A percentile compares a stretch with the other conserved stretches of the same genome.
phyloP scores from a whole-genome alignment of 2,797 vertebrate species.

The Buphagus erythrorhynchus region DNA sequence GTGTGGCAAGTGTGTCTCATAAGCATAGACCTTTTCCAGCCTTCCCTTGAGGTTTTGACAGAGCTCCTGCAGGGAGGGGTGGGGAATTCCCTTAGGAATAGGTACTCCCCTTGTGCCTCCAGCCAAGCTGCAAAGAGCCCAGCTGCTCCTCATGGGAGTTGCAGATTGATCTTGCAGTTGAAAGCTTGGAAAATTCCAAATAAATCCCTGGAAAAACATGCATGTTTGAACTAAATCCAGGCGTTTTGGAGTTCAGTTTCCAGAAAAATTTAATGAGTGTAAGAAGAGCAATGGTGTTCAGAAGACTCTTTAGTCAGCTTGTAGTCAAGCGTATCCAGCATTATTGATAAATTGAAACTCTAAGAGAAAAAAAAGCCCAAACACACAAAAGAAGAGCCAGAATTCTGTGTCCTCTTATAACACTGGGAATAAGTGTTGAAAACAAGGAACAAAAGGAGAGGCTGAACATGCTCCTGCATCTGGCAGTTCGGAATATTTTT shows the following conservation, averaged over 20 bases:
- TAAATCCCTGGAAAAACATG: neutral
- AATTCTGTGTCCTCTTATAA: neutral
- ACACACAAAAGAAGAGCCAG: neutral
- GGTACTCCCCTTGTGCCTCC: neutral
- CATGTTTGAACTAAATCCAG: neutral
- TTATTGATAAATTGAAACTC: neutral
- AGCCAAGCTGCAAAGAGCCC: neutral
- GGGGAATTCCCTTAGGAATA: neutral
- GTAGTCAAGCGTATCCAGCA: neutral
- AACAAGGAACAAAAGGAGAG: neutral
- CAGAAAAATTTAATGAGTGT: neutral
- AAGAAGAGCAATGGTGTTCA: neutral
- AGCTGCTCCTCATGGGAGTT: neutral
- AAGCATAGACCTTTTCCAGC: neutral
- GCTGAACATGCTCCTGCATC: neutral
- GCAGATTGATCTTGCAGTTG: neutral
- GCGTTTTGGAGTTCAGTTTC: neutral
- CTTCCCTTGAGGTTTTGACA: neutral
- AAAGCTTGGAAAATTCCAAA: neutral
- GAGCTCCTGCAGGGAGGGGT: accelerated
- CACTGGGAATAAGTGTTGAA: neutral
- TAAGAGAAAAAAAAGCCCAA: neutral
- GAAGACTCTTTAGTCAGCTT: neutral
- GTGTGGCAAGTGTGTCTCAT: neutral
- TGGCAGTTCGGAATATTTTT: neutral